Conservation (phyloP, 2,113 vertebrate species). For the Sinosuthora webbiana region DNA sequence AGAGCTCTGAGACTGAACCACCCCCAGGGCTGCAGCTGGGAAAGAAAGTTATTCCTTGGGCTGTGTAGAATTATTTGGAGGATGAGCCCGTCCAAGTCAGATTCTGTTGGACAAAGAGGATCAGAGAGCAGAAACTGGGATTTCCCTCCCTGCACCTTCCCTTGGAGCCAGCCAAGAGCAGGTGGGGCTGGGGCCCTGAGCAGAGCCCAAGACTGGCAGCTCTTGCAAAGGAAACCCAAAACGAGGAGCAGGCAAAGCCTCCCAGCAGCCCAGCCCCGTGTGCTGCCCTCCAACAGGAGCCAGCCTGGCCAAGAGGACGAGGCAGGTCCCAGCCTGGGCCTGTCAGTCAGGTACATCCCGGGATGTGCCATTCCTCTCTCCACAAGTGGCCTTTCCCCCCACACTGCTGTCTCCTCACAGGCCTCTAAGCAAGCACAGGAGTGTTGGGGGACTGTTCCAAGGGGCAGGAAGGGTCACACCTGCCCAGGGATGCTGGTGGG, state of each 20-base stretch:
- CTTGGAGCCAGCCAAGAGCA: not conserved
- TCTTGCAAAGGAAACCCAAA: not conserved
- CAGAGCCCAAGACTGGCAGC: not conserved
- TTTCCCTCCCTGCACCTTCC: not conserved
- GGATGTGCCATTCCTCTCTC: not conserved
- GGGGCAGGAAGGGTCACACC: too few species aligned
- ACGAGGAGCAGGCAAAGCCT: not conserved
- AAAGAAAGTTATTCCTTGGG: not conserved
- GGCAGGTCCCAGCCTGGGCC: not conserved
- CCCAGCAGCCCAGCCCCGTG: fast-evolving
- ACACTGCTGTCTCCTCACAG: not conserved
- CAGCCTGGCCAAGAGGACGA: fast-evolving
- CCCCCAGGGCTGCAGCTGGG: not conserved
- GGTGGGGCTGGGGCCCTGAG: fast-evolving
- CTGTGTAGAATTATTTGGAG: not conserved
- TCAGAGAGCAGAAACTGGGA: not conserved
- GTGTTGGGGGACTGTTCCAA: too few species aligned
- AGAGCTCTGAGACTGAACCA: not conserved
- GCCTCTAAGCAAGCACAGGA: fast-evolving
- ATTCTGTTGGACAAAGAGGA: not conserved
- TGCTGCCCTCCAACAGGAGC: not conserved
- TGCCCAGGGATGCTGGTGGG: not conserved
- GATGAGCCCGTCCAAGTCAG: not conserved
- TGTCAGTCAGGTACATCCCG: not conserved
- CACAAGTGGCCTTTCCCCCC: fast-evolving